Percentiles rank a stretch among this genome's conserved stretches.
Evolutionary conservation across 2,888 invertebrate species (phyloP).

Genomic region (Parapristionchus giblindavisi): DNA sequence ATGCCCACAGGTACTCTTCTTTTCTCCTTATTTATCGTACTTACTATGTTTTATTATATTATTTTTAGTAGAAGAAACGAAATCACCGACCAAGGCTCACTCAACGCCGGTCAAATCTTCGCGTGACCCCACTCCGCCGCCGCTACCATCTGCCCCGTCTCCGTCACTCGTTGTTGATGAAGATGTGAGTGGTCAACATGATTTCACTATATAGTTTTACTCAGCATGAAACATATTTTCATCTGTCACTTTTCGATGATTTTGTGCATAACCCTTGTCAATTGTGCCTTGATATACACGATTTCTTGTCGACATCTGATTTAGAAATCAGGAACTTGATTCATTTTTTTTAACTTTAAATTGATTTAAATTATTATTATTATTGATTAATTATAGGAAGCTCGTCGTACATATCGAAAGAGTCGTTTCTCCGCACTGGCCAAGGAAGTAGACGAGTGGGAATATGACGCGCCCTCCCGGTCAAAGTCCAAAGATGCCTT

Average conservation of each 20-base stretch:
- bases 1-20: not conserved
- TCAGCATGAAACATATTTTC: not conserved
- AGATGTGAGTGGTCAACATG: slow-evolving; percentile 17
- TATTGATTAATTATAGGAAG: not conserved
- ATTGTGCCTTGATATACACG: no score
- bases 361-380: not conserved
- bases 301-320: no score
- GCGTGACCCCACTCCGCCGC: slow-evolving; percentile 9
- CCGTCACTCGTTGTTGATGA: slow-evolving; percentile 17
- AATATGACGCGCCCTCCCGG: not conserved
- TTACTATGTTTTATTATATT: not conserved
- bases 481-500: slow-evolving; percentile 50
- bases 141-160: slow-evolving; percentile 2
- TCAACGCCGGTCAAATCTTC: not conserved
- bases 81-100: slow-evolving; percentile 1
- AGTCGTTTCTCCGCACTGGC: slow-evolving; percentile 33
- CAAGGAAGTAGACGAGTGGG: slow-evolving; percentile 13
- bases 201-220: not conserved
- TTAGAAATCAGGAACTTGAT: no score
- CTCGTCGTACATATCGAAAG: slow-evolving; percentile 17
- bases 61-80: not conserved
- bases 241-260: no score
- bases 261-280: no score
- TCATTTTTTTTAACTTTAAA: no score
- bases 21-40: not conserved